Percentiles rank a stretch among this genome's conserved stretches.
Evolutionary conservation across 2,888 invertebrate genomes (phyloP).

Genomic region (Melinopterus prodromus): DNA sequence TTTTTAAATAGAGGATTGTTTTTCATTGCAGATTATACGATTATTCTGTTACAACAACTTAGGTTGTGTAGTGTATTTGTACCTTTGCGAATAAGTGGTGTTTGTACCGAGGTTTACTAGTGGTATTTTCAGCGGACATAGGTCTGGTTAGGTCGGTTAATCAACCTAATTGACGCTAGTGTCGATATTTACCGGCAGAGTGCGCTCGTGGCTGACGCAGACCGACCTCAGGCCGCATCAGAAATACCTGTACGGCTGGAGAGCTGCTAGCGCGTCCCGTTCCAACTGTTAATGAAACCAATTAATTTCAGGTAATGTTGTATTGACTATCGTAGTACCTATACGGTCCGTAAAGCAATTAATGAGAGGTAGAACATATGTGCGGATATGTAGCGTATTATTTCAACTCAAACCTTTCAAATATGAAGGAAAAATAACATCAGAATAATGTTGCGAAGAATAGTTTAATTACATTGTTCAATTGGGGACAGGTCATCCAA

Average conservation of each 20-base stretch:
- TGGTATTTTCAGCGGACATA: not conserved
- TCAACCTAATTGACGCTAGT: conserved; percentile 23
- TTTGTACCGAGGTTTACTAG: not conserved
- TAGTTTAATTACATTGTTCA: too few species aligned
- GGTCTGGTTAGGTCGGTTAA: not conserved
- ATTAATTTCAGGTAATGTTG: not conserved
- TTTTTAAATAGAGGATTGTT: not conserved
- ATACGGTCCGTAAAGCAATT: too few species aligned
- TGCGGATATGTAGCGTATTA: too few species aligned
- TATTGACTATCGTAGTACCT: not conserved
- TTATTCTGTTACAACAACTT: conserved; percentile 4
- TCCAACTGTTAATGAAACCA: not conserved
- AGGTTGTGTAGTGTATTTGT: conserved; percentile 4
- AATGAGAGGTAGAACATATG: too few species aligned
- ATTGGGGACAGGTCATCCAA: too few species aligned
- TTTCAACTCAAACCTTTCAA: too few species aligned
- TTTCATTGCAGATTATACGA: too few species aligned
- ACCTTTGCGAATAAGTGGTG: not conserved
- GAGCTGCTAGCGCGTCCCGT: not conserved
- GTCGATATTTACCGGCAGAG: conserved; percentile 23
- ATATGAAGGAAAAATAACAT: too few species aligned
- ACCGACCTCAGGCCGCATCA: not conserved
- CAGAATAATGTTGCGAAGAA: too few species aligned
- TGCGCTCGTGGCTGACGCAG: not conserved
- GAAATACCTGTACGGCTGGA: conserved; percentile 7